Evolutionary conservation across 1,140 invertebrate genomes (phyloP).

Genomic region (Ips typographus): DNA sequence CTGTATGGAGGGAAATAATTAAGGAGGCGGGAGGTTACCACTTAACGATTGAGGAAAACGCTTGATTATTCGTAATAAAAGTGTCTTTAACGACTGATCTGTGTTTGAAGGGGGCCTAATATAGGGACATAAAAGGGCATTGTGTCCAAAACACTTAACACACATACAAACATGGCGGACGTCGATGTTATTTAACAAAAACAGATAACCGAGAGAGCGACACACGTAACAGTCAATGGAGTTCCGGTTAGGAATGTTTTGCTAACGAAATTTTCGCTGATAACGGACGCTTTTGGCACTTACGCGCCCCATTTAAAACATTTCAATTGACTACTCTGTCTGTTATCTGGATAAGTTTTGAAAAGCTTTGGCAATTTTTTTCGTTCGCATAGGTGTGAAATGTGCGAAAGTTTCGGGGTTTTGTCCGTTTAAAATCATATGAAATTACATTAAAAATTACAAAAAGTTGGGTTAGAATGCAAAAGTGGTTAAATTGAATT

Average conservation of each 20-base stretch:
- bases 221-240: slow-evolving; percentile 17
- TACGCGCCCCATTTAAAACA: not conserved
- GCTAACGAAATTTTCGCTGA: not conserved
- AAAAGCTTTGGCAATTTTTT: not conserved
- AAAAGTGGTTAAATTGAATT: no score
- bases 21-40: not conserved
- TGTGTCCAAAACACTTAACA: slow-evolving; percentile 20
- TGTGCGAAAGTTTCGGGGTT: no score
- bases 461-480: no score
- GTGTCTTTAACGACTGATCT: no score
- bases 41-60: no score
- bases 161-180: slow-evolving; percentile 6
- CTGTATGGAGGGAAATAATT: slow-evolving; percentile 27
- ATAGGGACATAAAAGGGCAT: not conserved
- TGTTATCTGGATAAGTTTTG: not conserved
- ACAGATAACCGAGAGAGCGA: slow-evolving; percentile 1
- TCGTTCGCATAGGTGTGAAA: no score
- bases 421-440: no score
- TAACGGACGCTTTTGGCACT: no score
- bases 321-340: slow-evolving; percentile 5
- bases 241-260: slow-evolving; percentile 28
- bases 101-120: not conserved
- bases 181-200: slow-evolving; percentile 13
- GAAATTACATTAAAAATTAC: no score
- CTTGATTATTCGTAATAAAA: no score